phyloP scores from a whole-genome alignment of 2,888 invertebrate species.

The Allolobophora icterica region DNA sequence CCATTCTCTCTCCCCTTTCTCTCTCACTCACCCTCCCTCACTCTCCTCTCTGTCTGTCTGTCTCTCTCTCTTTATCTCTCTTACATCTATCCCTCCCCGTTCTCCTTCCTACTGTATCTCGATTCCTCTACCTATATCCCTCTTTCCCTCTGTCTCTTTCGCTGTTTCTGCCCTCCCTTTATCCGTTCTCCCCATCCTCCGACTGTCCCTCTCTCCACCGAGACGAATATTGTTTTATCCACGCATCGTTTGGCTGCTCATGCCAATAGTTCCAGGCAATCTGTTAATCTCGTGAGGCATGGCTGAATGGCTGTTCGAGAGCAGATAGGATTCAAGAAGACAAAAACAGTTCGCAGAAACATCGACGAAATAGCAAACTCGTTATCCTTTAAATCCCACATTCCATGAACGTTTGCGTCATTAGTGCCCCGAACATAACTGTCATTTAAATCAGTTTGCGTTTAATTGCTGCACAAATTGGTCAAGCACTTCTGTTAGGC shows the following conservation, averaged over 20 bases:
- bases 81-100: neutral
- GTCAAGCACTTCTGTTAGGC: neutral
- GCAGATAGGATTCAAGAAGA: neutral
- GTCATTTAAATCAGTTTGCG: neutral
- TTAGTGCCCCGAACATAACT: neutral
- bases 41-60: neutral
- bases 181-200: neutral
- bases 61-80: neutral
- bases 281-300: neutral
- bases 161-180: neutral
- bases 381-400: too few relatives aligned
- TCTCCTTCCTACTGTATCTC: neutral
- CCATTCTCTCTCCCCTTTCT: neutral
- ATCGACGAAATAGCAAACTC: too few relatives aligned
- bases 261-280: neutral
- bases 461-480: neutral
- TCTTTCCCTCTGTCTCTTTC: neutral
- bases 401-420: too few relatives aligned
- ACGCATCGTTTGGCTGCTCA: neutral
- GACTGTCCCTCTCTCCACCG: neutral
- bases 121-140: neutral
- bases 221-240: neutral
- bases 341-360: neutral
- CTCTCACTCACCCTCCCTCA: neutral
- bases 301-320: neutral